Percentiles rank a stretch among this genome's conserved stretches.
phyloP scores from a whole-genome alignment of 2,797 vertebrate species.

The Cygnus olor region DNA sequence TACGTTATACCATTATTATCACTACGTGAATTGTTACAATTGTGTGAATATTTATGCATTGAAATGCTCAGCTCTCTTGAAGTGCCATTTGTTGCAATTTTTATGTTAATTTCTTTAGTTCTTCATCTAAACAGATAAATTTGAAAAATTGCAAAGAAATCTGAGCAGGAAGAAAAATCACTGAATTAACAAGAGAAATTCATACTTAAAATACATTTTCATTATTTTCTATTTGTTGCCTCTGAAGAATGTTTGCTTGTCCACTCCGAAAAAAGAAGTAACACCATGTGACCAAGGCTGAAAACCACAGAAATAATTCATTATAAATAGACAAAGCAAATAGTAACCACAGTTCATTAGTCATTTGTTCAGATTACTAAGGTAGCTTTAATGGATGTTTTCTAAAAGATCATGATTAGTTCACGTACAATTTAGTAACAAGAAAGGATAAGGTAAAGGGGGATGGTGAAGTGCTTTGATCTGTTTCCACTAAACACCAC shows the following conservation, averaged over 20 bases:
- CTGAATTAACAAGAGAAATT: background rate
- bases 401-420: background rate
- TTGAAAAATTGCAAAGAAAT: background rate
- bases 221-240: background rate
- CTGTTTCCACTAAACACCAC: background rate
- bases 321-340: slow-evolving; percentile 15
- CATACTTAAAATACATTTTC: background rate
- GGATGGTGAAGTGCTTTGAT: background rate
- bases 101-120: background rate
- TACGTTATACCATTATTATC: background rate
- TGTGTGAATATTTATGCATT: background rate
- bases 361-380: slow-evolving; percentile 8
- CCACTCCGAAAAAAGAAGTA: background rate
- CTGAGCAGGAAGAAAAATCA: background rate
- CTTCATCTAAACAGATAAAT: background rate
- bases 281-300: background rate
- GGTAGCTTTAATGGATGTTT: background rate
- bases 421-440: slow-evolving; percentile 3
- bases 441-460: background rate
- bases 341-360: slow-evolving; percentile 3
- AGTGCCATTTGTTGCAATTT: background rate
- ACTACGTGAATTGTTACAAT: background rate
- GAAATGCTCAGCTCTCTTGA: background rate
- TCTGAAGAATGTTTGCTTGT: background rate
- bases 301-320: slow-evolving; percentile 1